Percentiles rank a stretch among this genome's conserved stretches.
Evolutionary conservation across 2,797 vertebrate species (phyloP).

Genomic region (Lates japonicus): DNA sequence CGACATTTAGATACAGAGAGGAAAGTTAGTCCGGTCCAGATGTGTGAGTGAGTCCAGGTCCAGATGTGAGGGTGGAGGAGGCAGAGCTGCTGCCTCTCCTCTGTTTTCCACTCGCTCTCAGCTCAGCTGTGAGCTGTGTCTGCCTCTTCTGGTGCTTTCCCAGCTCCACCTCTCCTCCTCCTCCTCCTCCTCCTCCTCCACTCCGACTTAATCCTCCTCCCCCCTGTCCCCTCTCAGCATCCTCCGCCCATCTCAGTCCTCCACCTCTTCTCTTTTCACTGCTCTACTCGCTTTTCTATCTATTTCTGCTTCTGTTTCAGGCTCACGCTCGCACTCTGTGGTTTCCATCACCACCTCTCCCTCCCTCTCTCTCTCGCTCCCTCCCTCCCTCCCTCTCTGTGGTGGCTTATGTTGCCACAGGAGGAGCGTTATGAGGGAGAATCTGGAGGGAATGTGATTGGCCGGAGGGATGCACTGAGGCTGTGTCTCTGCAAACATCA

Average conservation of each 20-base stretch:
- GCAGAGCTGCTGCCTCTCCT: slow-evolving; percentile 32
- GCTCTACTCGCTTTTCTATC: slow-evolving; percentile 34
- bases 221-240: slow-evolving; percentile 16
- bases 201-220: slow-evolving; percentile 20
- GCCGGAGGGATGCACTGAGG: slow-evolving; percentile 28
- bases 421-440: slow-evolving; percentile 53
- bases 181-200: slow-evolving; percentile 8
- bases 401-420: slow-evolving; percentile 52
- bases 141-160: slow-evolving; percentile 69
- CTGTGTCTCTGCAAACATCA: neutral
- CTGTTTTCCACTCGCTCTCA: slow-evolving; percentile 8
- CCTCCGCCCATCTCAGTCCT: slow-evolving; percentile 37
- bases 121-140: slow-evolving; percentile 48
- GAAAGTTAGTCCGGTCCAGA: slow-evolving; percentile 47
- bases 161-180: slow-evolving; percentile 58
- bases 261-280: neutral
- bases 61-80: slow-evolving; percentile 13
- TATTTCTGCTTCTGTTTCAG: slow-evolving; percentile 22
- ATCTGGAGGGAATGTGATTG: slow-evolving; percentile 70
- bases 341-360: slow-evolving; percentile 9
- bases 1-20: neutral
- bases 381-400: neutral
- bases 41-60: slow-evolving; percentile 4
- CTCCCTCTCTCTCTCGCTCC: slow-evolving; percentile 7
- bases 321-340: slow-evolving; percentile 33